Evolutionary conservation across 2,888 invertebrate species (phyloP), one percentile per base, ranked within the genome.

Genomic region (Philereme transversata): DNA sequence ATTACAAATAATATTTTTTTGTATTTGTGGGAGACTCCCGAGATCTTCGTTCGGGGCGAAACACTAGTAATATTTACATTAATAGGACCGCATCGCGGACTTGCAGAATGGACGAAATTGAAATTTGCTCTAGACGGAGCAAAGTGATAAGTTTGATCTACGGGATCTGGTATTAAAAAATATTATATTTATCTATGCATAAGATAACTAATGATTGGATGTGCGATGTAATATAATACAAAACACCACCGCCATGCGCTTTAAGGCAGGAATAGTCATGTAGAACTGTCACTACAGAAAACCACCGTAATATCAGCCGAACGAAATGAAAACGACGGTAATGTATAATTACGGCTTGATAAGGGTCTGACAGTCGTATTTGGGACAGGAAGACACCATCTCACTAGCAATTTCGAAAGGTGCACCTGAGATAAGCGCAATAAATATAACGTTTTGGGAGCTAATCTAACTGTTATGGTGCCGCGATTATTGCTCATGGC

Each of bases 281-380:
- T 55, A 70, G 73, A 67, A 78, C 73, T 77, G 78, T 79, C 78
- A 77, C 78, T 71, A 72, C 78, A 78, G 76, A 77, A 82, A 81
- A 74, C 76, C 74, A 74, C 77, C 75, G 68, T 70, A 77, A 82
- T 80, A 81, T 77, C 75, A 70, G 70, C 60, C 58, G 62, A 78
- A 79, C 81, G 75, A 84, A 90, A 89, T 87, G 86, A 88, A 87
- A 86, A 82, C 83, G 79, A 78, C 83, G 81, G 87, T 88, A 89
- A 88, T 90, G 87, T 89, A 90, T 90, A 90, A 90, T 90, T 91
- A 89, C 79, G 82, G 72, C 72, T 79, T 90, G 90, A 91, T 84
- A 84, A 85, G 90, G 90, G 90, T 91, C 84, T 83, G 90, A 91
- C 90, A 90, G 87, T 82, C 77, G 88, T 87, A 87, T 89, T 88